phyloP scores from a whole-genome alignment of 2,113 vertebrate species.

The Pelodiscus sinensis region DNA sequence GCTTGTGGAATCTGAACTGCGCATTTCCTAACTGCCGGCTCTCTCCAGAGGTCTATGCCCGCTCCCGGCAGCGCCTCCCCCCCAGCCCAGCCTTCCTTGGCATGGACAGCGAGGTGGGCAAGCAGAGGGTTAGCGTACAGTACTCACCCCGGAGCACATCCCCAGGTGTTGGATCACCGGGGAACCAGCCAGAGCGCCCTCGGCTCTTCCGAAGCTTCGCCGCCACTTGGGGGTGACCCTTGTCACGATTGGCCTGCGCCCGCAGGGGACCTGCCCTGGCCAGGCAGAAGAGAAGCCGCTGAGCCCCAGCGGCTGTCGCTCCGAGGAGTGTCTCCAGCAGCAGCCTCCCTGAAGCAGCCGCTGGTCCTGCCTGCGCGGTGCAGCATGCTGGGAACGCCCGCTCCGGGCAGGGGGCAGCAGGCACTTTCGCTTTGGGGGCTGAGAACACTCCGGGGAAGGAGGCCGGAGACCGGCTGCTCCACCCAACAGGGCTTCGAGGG shows the following conservation, averaged over 20 bases:
- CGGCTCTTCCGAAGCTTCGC: not conserved
- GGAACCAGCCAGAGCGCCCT: not conserved
- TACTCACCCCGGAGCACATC: too few relatives aligned
- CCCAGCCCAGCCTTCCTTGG: not conserved
- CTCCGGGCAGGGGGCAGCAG: not conserved
- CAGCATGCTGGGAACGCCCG: not conserved
- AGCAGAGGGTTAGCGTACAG: not conserved
- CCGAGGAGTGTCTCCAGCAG: too few relatives aligned
- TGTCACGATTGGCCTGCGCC: too few relatives aligned
- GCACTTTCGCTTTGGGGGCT: not conserved
- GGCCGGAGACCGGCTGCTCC: not conserved
- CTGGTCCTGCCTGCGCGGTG: not conserved
- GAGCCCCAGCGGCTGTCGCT: too few relatives aligned
- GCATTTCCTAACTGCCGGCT: not conserved
- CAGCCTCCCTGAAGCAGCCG: too few relatives aligned
- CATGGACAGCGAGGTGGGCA: not conserved
- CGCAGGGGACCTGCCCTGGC: too few relatives aligned
- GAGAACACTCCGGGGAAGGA: not conserved
- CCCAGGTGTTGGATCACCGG: not conserved
- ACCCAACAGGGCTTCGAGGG: not conserved
- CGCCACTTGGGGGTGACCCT: not conserved
- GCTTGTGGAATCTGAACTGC: not conserved
- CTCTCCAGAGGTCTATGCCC: not conserved
- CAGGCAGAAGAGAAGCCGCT: too few relatives aligned
- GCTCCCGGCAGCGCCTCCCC: too few relatives aligned